Conservation (phyloP, 2,888 invertebrate species). For the Actias luna region DNA sequence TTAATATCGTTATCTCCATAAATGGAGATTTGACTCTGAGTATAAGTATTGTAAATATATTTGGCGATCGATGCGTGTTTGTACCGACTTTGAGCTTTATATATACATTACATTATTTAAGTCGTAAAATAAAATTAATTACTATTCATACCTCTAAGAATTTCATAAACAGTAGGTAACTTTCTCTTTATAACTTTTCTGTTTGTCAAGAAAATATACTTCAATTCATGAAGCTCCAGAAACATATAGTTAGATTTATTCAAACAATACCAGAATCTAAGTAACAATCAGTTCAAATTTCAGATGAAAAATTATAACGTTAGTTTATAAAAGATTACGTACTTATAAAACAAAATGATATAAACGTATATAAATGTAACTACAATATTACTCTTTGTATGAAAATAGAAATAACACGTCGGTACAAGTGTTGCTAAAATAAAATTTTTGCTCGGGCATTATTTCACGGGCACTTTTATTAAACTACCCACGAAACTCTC, state of each 20-base stretch:
- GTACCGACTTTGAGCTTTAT: constrained; percentile 11
- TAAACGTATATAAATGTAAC: not conserved
- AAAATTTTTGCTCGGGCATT: not conserved
- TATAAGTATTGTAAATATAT: constrained; percentile 32
- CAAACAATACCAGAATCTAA: too few species aligned
- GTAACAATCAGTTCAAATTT: too few species aligned
- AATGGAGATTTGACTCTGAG: constrained; percentile 63
- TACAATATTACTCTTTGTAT: too few species aligned
- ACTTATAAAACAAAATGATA: not conserved
- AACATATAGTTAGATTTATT: too few species aligned
- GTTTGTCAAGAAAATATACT: too few species aligned
- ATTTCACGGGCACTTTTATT: not conserved
- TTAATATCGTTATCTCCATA: constrained; percentile 69
- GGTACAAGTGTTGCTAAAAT: not conserved
- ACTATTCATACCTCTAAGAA: not conserved
- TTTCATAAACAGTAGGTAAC: not conserved
- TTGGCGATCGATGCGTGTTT: constrained; percentile 28
- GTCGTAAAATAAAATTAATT: not conserved
- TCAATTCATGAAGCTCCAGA: too few species aligned
- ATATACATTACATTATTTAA: not conserved
- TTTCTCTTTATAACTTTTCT: not conserved
- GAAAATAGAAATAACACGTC: not conserved
- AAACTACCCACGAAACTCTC: not conserved
- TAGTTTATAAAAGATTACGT: not conserved
- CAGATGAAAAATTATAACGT: too few species aligned